These are phyloP conservation scores for Hyperopisus bebe DNA, from an alignment of 2,113 vertebrate species.

Conservation along the genomic window DNA sequence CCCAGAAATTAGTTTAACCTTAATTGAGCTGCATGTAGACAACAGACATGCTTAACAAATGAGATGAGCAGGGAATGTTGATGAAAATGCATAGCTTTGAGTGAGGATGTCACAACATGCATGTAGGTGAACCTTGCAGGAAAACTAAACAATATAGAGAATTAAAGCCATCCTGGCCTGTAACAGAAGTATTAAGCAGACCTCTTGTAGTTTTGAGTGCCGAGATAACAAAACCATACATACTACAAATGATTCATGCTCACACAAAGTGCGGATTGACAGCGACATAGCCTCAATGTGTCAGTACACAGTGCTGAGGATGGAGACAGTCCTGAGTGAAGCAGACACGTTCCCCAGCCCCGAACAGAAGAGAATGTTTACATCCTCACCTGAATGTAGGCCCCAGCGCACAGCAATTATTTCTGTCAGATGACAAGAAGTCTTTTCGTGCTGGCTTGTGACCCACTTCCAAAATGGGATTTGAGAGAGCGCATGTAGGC, in stretches of 20 bases:
- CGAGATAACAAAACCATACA: conserved; percentile 2
- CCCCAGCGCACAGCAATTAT: conserved; percentile 10
- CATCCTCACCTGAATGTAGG: conserved; percentile 19
- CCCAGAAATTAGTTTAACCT: not conserved
- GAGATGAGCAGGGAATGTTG: not conserved
- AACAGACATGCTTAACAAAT: not conserved
- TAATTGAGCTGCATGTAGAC: not conserved
- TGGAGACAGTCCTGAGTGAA: conserved; percentile 22
- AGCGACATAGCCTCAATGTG: conserved; percentile 36
- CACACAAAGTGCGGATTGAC: conserved; percentile 25
- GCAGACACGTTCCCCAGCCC: conserved; percentile 19
- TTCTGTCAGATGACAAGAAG: conserved; percentile 16
- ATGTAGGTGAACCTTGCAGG: not conserved
- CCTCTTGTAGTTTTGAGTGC: not conserved
- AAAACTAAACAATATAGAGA: not conserved
- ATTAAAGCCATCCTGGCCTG: not conserved
- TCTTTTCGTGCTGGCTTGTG: conserved; percentile 3
- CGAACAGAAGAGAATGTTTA: conserved; percentile 24
- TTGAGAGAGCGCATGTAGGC: not conserved
- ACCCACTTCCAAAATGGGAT: conserved; percentile 18
- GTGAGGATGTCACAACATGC: not conserved
- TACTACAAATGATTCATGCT: conserved; percentile 24
- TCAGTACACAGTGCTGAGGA: conserved; percentile 29
- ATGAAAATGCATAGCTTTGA: not conserved
- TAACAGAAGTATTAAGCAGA: not conserved